Conservation (phyloP, 2,888 invertebrate species). For the Esperia sulphurella region DNA sequence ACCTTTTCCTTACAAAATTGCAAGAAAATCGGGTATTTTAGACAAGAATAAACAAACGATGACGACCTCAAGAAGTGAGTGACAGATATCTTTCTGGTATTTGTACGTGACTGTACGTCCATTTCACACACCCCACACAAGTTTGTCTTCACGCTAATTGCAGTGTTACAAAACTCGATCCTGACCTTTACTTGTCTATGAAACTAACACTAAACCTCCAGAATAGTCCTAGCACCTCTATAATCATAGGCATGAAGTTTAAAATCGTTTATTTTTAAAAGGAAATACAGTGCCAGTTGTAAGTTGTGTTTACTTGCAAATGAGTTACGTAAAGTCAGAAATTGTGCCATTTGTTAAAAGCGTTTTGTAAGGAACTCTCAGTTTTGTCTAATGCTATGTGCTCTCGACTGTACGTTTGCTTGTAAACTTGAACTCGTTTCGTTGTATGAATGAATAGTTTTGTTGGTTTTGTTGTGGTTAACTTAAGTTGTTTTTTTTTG, state of each 20-base stretch:
- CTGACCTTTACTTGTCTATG: constrained; percentile 39
- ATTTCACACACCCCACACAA: constrained; percentile 36
- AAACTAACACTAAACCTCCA: constrained; percentile 10
- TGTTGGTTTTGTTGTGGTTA: constrained; percentile 23
- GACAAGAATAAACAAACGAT: too few relatives aligned
- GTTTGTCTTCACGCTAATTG: constrained; percentile 42
- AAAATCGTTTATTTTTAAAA: constrained; percentile 12
- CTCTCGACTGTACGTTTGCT: constrained; percentile 40
- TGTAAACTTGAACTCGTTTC: constrained; percentile 70
- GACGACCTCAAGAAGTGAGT: background rate
- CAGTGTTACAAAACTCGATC: constrained; percentile 32
- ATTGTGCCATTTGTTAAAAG: constrained; percentile 33
- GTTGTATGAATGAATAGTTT: constrained; percentile 48
- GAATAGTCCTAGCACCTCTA: constrained; percentile 14
- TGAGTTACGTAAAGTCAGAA: constrained; percentile 41
- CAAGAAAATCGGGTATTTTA: too few relatives aligned
- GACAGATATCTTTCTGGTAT: background rate
- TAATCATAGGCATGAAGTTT: constrained; percentile 14
- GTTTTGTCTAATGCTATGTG: constrained; percentile 30
- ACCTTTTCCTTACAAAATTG: too few relatives aligned
- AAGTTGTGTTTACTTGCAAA: constrained; percentile 29
- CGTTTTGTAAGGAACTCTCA: constrained; percentile 13
- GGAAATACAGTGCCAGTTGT: background rate
- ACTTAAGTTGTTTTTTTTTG: constrained; percentile 13
- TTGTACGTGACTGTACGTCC: constrained; percentile 17